Percentiles rank a stretch among this genome's conserved stretches.
phyloP scores from a whole-genome alignment of 2,797 vertebrate genomes.

The Prionace glauca region DNA sequence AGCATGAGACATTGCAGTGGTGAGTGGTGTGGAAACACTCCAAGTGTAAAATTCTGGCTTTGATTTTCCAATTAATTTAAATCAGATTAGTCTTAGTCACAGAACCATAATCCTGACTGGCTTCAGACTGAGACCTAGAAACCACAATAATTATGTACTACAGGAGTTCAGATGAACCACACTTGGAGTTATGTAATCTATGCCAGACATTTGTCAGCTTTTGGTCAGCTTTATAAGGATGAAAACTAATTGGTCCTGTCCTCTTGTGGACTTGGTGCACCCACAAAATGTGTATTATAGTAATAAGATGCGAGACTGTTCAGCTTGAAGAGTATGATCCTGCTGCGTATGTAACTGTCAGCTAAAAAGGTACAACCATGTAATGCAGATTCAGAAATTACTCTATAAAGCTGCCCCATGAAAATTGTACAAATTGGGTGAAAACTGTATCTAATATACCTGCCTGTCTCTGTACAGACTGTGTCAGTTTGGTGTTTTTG shows the following conservation, averaged over 20 bases:
- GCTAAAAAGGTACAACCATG: not conserved
- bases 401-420: not conserved
- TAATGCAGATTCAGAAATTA: not conserved
- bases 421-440: not conserved
- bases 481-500: not conserved
- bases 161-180: not conserved
- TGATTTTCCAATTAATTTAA: constrained; percentile 28
- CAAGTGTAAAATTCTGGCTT: not conserved
- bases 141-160: not conserved
- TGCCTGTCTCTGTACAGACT: not conserved
- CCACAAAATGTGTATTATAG: not conserved
- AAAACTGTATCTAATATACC: not conserved
- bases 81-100: constrained; percentile 16
- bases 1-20: not conserved
- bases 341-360: not conserved
- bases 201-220: not conserved
- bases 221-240: not conserved
- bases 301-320: not conserved
- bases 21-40: not conserved
- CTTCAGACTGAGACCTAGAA: not conserved
- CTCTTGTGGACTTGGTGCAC: not conserved
- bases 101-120: constrained; percentile 4
- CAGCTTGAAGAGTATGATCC: not conserved
- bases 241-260: not conserved
- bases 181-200: not conserved